A percentile compares a stretch with the other conserved stretches of the same genome.
Conservation (phyloP, 2,888 invertebrate species). For the Alloplasta piceator region DNA sequence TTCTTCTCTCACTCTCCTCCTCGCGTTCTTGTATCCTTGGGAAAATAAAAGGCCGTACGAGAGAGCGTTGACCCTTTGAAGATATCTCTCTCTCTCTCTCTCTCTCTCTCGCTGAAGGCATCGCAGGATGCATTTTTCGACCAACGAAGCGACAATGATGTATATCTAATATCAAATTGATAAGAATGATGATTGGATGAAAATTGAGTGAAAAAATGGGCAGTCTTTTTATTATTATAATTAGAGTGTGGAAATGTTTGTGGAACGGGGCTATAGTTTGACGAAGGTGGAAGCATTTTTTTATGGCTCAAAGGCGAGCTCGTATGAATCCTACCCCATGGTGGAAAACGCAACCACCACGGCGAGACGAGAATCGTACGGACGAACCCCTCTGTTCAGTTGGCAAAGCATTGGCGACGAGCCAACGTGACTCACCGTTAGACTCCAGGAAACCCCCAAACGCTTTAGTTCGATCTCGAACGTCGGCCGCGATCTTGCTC, state of each 20-base stretch:
- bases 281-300: no score
- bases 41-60: neutral
- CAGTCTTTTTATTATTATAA: no score
- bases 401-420: conserved; percentile 74
- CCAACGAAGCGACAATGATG: no score
- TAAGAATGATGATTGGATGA: no score
- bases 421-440: conserved; percentile 81
- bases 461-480: conserved; percentile 78
- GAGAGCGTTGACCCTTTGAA: conserved; percentile 53
- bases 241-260: no score
- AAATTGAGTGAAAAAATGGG: no score
- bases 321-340: no score
- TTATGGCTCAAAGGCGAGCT: no score
- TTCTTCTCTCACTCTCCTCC: conserved; percentile 18
- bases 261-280: no score
- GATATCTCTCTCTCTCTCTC: conserved; percentile 1
- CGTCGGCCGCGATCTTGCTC: conserved; percentile 63
- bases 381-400: conserved; percentile 33
- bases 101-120: neutral
- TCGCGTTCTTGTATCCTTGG: conserved; percentile 24
- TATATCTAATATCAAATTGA: no score
- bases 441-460: conserved; percentile 78
- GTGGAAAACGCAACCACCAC: conserved; percentile 24
- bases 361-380: neutral
- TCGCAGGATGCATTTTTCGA: no score